Base-by-base conservation (phyloP, 2,888 invertebrate species). In the Pyralis farinalis region DNA sequence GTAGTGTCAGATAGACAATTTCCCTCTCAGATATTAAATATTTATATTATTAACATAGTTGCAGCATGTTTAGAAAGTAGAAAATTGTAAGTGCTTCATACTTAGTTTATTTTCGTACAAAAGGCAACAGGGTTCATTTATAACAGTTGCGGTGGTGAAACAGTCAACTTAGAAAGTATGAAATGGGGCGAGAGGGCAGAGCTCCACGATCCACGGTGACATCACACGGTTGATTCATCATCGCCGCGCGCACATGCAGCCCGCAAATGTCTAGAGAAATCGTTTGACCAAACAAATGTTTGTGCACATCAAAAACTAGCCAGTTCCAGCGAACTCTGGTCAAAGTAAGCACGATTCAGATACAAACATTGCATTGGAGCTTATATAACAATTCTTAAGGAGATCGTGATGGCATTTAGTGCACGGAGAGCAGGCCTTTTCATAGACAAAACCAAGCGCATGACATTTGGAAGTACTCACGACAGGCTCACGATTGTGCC, bases 381-480 rank as follows among this genome's bases (percentile, higher is more conserved):
- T 40, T 71, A 73, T 70, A 73, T 63, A 59, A 61, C 58, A 62
- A 62, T 61, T 59, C 56, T 58, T 69, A 73, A 69, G 60, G 59
- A 68, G 63, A 80, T 76, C 78, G 71, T 77, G 76, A 75, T 74
- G 77, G 70, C 71, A 78, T 84, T 82, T 76, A 67, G 62, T 61
- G 63, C 64, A 65, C 51, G 51, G 62, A 63, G 56, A 55, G 58
- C 59, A 65, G 63, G 63, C 63, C 78, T 77, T 80, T 80, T 79
- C 75, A 77, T 74, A 25, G 25, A 25, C n/a, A 63, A 58, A 55
- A 53, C 52, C 43, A 46, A 52, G 49, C 61, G 63, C 65, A 60
- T 76, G 80, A 71, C 80, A 84, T 86, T 85, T 78, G 67, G 67
- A 64, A 68, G 54, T 49, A 61, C 54, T 59, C 51, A 52, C 62